These are phyloP conservation scores for Aphelinus atriplicis DNA, from an alignment of 1,140 invertebrate species.

Conservation along the genomic window DNA sequence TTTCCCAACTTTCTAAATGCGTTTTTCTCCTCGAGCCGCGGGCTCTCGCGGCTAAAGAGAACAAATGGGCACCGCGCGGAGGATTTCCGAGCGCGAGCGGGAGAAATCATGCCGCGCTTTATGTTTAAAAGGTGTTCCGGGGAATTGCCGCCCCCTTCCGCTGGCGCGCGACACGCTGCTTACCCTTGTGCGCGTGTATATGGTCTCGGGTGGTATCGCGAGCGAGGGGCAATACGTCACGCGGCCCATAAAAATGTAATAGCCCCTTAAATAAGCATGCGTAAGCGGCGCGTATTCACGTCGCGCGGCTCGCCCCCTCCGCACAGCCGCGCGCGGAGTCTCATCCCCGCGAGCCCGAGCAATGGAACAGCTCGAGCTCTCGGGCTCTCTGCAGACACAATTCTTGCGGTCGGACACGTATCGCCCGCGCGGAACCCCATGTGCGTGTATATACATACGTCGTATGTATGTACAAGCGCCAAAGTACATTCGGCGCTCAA, in stretches of 20 bases:
- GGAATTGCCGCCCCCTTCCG: slow-evolving; percentile 42
- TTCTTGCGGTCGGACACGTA: neutral
- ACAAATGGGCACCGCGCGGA: slow-evolving; percentile 1
- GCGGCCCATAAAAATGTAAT: slow-evolving; percentile 52
- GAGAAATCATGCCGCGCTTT: slow-evolving; percentile 34
- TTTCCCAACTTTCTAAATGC: neutral
- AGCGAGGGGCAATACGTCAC: slow-evolving; percentile 49
- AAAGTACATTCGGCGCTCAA: too few species aligned
- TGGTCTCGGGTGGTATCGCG: slow-evolving; percentile 1
- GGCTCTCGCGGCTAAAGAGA: neutral
- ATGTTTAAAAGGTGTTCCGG: slow-evolving; percentile 42
- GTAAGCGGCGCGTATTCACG: slow-evolving; percentile 48
- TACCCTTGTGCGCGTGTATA: slow-evolving; percentile 37
- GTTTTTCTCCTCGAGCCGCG: neutral
- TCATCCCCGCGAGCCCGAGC: neutral
- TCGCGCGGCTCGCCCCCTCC: slow-evolving; percentile 32
- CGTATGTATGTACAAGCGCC: too few species aligned
- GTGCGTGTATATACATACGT: neutral
- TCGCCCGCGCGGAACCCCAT: too few species aligned
- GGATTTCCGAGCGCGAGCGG: slow-evolving; percentile 25
- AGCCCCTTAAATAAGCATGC: slow-evolving; percentile 53
- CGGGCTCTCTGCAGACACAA: neutral
- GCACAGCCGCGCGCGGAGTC: neutral
- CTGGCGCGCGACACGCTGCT: slow-evolving; percentile 24
- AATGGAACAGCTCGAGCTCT: neutral